A percentile compares a stretch with the other conserved stretches of the same genome.
Evolutionary conservation across 2,113 vertebrate species (phyloP).

Genomic region (Lates calcarifer): DNA sequence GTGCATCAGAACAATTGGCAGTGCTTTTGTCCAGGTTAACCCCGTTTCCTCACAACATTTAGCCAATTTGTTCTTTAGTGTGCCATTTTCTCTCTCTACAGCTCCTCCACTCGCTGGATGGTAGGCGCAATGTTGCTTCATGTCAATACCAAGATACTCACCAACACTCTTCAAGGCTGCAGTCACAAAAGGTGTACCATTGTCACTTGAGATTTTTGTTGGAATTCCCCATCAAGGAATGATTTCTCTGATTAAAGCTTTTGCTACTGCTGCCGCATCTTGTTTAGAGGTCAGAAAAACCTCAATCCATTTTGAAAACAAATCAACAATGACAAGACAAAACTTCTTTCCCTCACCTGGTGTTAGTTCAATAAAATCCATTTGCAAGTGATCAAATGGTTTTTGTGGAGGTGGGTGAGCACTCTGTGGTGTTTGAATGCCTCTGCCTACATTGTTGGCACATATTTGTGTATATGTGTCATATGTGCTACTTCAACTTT

Average conservation of each 20-base stretch:
- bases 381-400: neutral
- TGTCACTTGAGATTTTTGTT: neutral
- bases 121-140: neutral
- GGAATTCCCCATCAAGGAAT: neutral
- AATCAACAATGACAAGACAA: neutral
- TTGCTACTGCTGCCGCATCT: rapidly evolving
- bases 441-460: neutral
- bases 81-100: too few relatives aligned
- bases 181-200: neutral
- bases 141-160: neutral
- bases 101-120: too few relatives aligned
- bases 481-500: too few relatives aligned
- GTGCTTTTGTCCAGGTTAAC: too few relatives aligned
- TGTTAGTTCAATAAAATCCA: too few relatives aligned
- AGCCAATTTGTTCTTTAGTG: neutral
- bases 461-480: too few relatives aligned
- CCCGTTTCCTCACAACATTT: too few relatives aligned
- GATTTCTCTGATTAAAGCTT: neutral
- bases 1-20: neutral
- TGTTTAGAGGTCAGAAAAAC: neutral
- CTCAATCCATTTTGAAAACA: neutral
- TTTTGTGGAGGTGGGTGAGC: neutral
- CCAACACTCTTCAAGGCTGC: neutral
- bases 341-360: neutral
- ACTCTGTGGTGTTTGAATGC: neutral